A percentile compares a stretch with the other conserved stretches of the same genome.
Conservation (phyloP, 2,113 vertebrate species). For the Hemiprocne comata region DNA sequence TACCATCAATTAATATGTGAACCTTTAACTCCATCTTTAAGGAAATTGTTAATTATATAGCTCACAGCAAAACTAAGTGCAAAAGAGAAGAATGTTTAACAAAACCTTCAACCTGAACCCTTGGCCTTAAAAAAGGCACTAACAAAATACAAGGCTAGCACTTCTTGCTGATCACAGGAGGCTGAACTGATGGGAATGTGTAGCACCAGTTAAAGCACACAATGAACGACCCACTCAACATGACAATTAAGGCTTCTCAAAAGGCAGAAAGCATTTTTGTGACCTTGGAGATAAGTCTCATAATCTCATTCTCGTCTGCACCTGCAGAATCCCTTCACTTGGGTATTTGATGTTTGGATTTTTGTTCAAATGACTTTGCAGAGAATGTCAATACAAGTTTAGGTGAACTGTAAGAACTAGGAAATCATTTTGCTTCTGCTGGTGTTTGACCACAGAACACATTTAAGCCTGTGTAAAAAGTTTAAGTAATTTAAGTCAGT, state of each 20-base stretch:
- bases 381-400: neutral
- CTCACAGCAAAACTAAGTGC: neutral
- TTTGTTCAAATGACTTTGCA: slow-evolving; percentile 26
- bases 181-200: neutral
- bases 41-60: neutral
- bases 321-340: neutral
- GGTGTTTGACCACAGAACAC: neutral
- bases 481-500: too few species aligned
- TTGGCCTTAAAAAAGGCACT: neutral
- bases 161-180: neutral
- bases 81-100: neutral
- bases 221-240: neutral
- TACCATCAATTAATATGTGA: neutral
- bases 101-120: neutral
- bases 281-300: slow-evolving; percentile 4
- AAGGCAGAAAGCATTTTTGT: neutral
- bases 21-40: neutral
- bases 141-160: neutral
- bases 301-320: slow-evolving; percentile 11
- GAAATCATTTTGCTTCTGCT: neutral
- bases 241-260: neutral
- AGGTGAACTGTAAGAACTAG: neutral
- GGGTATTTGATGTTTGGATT: slow-evolving; percentile 20
- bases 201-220: neutral
- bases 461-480: neutral